Evolutionary conservation across 2,113 vertebrate genomes (phyloP).

Genomic region (Alces alces): DNA sequence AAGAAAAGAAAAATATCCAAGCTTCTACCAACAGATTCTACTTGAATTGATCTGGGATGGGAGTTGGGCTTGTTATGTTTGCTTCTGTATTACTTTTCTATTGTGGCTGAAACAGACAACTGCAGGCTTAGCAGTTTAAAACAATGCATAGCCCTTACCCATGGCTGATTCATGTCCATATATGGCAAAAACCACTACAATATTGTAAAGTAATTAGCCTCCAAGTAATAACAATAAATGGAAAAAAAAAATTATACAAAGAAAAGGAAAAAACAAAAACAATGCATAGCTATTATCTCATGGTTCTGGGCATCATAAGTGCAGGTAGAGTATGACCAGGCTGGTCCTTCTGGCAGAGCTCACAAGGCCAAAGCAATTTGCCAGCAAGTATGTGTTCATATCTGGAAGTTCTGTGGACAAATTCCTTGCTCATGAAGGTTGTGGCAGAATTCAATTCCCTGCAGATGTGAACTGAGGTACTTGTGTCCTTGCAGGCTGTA

Average conservation of each 20-base stretch:
- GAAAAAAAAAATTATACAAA: too few species aligned
- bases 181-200: too few species aligned
- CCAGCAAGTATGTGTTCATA: not conserved
- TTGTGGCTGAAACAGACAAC: not conserved
- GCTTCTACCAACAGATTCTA: not conserved
- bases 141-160: not conserved
- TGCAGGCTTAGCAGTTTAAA: not conserved
- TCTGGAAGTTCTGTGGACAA: not conserved
- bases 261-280: too few species aligned
- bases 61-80: not conserved
- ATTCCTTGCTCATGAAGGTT: not conserved
- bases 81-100: not conserved
- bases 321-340: accelerated
- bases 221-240: too few species aligned
- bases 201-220: too few species aligned
- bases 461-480: not conserved
- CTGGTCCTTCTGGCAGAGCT: not conserved
- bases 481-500: not conserved
- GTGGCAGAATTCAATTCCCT: not conserved
- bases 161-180: too few species aligned
- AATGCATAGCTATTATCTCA: not conserved
- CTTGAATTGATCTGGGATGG: not conserved
- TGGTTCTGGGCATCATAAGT: not conserved
- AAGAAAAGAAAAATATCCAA: not conserved
- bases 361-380: not conserved